Evolutionary conservation across 2,797 vertebrate species (phyloP).

Genomic region (Dendrocincla fuliginosa): DNA sequence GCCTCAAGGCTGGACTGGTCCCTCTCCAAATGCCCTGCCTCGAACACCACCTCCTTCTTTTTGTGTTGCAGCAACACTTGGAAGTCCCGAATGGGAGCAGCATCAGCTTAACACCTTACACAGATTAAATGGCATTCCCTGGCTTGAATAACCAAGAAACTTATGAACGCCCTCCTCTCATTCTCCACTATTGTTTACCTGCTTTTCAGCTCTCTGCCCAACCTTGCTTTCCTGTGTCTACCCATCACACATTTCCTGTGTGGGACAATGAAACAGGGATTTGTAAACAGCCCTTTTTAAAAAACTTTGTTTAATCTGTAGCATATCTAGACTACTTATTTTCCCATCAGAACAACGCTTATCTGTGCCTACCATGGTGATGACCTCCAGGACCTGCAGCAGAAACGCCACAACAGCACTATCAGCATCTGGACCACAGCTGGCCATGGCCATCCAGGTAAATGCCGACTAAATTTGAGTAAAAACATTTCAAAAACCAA

Average conservation of each 20-base stretch:
- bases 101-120: background rate
- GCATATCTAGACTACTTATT: background rate
- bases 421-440: background rate
- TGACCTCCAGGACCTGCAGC: background rate
- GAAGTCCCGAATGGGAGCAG: background rate
- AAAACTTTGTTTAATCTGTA: background rate
- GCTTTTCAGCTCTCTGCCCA: background rate
- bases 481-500: background rate
- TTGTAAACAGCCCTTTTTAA: background rate
- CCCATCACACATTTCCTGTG: background rate
- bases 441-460: background rate
- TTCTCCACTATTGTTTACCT: background rate
- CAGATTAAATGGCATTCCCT: background rate
- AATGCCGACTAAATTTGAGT: background rate
- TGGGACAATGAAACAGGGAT: background rate
- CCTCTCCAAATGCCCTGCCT: background rate
- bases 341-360: accelerated
- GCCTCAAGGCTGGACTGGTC: background rate
- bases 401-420: accelerated
- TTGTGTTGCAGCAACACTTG: accelerated
- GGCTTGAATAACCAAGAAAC: background rate
- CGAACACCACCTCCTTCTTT: background rate
- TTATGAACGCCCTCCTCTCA: background rate
- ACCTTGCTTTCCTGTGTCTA: accelerated
- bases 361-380: background rate